Evolutionary conservation across 2,113 vertebrate species (phyloP).

Genomic region (Hemiprocne comata): DNA sequence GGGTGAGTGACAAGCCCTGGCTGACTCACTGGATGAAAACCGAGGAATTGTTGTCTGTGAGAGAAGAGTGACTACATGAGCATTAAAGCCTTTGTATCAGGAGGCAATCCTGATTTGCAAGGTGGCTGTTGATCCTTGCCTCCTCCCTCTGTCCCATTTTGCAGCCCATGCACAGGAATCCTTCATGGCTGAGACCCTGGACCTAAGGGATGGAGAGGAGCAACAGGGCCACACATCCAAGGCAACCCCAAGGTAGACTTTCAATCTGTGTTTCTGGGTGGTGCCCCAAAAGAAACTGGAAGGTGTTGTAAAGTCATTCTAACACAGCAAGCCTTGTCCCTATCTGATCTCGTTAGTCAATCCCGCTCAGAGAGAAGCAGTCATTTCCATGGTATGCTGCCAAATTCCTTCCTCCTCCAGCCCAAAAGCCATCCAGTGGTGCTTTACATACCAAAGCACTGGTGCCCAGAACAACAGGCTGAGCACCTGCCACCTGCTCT

Average conservation of each 20-base stretch:
- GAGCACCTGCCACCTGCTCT: background rate
- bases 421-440: background rate
- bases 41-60: fast-evolving
- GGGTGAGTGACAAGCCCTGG: too few species aligned
- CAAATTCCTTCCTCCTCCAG: background rate
- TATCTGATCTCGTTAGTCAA: conserved; percentile 16
- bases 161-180: fast-evolving
- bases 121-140: background rate
- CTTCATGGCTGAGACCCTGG: background rate
- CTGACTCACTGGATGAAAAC: too few species aligned
- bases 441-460: conserved; percentile 17
- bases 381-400: conserved; percentile 15
- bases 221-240: background rate
- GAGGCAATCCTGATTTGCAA: background rate
- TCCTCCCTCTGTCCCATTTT: background rate
- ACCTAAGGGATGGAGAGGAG: background rate
- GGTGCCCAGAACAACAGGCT: background rate
- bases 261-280: background rate
- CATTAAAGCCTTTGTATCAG: background rate
- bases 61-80: background rate
- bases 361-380: background rate
- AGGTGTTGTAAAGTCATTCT: background rate
- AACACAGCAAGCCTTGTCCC: background rate
- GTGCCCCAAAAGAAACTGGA: background rate
- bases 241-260: fast-evolving